Percentiles rank a stretch among this genome's conserved stretches.
Conservation (phyloP, 2,797 vertebrate genomes). For the Smutsia gigantea region DNA sequence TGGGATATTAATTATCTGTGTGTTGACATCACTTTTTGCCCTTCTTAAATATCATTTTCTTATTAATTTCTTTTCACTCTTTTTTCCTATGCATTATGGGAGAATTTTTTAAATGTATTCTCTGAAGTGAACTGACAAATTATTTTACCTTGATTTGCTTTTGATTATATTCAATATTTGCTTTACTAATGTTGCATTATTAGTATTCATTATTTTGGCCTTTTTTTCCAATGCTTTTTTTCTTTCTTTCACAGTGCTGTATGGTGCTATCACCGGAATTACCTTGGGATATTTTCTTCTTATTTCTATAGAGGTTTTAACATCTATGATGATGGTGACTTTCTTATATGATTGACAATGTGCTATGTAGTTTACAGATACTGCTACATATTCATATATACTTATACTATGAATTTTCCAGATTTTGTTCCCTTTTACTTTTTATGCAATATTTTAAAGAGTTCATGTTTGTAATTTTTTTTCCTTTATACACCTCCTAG, state of each 20-base stretch:
- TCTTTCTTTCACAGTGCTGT: background rate
- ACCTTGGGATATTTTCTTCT: background rate
- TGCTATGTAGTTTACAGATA: background rate
- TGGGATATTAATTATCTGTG: background rate
- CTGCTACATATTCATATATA: no score
- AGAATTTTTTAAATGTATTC: background rate
- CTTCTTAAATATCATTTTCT: background rate
- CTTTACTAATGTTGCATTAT: background rate
- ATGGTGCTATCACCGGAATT: background rate
- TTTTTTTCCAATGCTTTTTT: background rate
- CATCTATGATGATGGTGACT: background rate
- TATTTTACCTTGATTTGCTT: background rate
- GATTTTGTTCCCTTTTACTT: background rate
- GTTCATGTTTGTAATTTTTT: background rate
- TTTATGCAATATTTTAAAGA: background rate
- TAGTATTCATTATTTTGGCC: background rate
- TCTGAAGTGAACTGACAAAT: background rate
- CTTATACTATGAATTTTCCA: background rate
- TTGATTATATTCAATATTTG: background rate
- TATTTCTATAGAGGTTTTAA: background rate
- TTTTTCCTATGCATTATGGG: background rate
- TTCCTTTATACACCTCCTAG: background rate
- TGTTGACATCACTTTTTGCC: background rate
- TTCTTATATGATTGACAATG: background rate
- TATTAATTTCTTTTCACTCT: background rate